phyloP scores from a whole-genome alignment of 2,113 vertebrate genomes.

The Machaerirhynchus nigripectus region DNA sequence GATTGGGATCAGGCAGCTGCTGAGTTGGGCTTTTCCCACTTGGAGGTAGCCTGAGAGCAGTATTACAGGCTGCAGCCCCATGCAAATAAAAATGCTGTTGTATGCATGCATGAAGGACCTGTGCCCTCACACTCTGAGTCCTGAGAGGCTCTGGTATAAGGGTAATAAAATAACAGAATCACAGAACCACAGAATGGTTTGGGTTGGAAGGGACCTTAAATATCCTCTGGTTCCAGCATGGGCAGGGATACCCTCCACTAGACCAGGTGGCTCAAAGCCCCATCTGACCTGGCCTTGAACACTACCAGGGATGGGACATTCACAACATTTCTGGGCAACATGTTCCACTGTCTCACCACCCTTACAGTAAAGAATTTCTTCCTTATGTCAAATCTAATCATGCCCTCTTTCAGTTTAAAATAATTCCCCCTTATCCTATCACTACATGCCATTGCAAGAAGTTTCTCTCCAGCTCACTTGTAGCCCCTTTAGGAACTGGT shows the following conservation, averaged over 20 bases:
- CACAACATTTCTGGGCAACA: background rate
- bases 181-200: background rate
- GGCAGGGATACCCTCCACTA: background rate
- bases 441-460: background rate
- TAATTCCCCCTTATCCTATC: background rate
- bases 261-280: background rate
- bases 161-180: background rate
- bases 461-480: background rate
- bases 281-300: background rate
- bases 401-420: background rate
- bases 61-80: background rate
- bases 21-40: background rate
- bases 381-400: background rate
- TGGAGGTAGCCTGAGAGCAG: background rate
- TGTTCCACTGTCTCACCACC: background rate
- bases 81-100: background rate
- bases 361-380: background rate
- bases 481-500: background rate
- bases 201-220: background rate
- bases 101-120: background rate
- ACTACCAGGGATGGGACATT: background rate
- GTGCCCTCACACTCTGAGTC: background rate
- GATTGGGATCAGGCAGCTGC: constrained; percentile 16
- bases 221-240: background rate
- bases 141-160: background rate